These are phyloP conservation scores for Myrmophylax atrothorax DNA, from an alignment of 2,113 vertebrate genomes.

Conservation along the genomic window DNA sequence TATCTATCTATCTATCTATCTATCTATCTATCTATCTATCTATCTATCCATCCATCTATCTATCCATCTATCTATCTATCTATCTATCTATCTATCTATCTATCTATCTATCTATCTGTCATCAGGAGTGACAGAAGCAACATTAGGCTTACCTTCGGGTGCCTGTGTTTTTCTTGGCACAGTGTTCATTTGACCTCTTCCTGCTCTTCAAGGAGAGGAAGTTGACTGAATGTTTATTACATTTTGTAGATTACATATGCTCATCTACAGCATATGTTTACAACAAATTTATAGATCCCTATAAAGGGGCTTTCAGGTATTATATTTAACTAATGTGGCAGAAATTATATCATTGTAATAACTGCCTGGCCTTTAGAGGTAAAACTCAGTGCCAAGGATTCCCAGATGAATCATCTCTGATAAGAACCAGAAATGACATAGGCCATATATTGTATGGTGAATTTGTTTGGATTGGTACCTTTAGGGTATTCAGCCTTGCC, in stretches of 20 bases:
- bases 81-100: no score
- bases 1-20: no score
- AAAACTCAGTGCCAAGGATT: slow-evolving; percentile 49
- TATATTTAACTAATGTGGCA: slow-evolving; percentile 61
- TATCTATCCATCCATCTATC: no score
- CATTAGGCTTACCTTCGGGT: background rate
- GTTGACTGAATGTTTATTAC: background rate
- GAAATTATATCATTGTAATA: slow-evolving; percentile 56
- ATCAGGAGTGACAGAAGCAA: background rate
- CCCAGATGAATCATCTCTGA: slow-evolving; percentile 60
- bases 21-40: no score
- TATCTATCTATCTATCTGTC: background rate
- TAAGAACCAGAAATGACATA: slow-evolving; percentile 52
- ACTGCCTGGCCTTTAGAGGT: slow-evolving; percentile 43
- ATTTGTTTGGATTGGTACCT: slow-evolving; percentile 67
- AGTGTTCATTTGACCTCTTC: background rate
- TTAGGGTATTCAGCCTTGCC: slow-evolving; percentile 62
- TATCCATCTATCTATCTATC: no score
- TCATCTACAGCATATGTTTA: slow-evolving; percentile 26
- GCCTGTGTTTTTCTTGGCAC: background rate
- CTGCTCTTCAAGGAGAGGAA: background rate
- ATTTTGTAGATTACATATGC: background rate
- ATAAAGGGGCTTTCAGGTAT: slow-evolving; percentile 37
- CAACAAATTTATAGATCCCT: slow-evolving; percentile 13
- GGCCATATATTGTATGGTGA: slow-evolving; percentile 50